Evolutionary conservation across 2,797 vertebrate genomes (phyloP).

Genomic region (Labeo calbasu): DNA sequence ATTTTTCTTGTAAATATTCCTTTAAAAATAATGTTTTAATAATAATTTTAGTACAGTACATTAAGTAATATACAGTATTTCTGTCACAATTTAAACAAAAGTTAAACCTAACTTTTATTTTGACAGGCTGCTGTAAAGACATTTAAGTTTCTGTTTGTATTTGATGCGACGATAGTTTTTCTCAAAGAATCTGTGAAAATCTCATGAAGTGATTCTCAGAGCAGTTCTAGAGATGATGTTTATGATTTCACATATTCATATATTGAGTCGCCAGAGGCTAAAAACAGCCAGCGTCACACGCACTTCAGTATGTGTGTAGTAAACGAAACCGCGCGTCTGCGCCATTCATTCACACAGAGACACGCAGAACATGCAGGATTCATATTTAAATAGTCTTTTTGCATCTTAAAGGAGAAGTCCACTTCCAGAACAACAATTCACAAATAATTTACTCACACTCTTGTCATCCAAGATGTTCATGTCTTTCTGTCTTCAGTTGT

Average conservation of each 20-base stretch:
- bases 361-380: neutral
- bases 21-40: neutral
- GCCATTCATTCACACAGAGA: neutral
- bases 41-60: neutral
- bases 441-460: too few relatives aligned
- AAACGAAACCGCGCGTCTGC: neutral
- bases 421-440: too few relatives aligned
- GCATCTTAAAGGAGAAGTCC: too few relatives aligned
- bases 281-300: neutral
- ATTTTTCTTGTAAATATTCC: neutral
- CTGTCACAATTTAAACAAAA: neutral
- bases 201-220: neutral
- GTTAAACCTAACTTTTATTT: neutral
- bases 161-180: too few relatives aligned
- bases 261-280: neutral
- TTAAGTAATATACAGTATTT: neutral
- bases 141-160: too few relatives aligned
- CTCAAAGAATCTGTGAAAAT: too few relatives aligned
- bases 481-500: too few relatives aligned
- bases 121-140: too few relatives aligned
- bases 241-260: too few relatives aligned
- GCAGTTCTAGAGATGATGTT: too few relatives aligned
- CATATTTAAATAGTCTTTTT: neutral
- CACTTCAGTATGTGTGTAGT: neutral
- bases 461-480: too few relatives aligned